These are phyloP conservation scores for Oreochromis aureus DNA, from an alignment of 2,113 vertebrate genomes.

Conservation along the genomic window DNA sequence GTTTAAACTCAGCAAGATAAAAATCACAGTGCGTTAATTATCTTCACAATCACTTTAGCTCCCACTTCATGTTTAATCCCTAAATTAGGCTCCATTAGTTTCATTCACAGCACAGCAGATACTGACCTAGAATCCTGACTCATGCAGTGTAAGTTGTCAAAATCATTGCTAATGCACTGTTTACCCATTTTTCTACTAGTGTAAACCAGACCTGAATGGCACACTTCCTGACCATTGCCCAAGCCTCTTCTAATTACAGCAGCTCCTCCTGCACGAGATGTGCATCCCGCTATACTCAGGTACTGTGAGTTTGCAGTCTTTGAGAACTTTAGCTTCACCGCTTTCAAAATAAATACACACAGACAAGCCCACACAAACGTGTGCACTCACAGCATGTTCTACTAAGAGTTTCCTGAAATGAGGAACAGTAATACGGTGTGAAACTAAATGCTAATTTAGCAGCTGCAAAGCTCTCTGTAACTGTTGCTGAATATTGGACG, in stretches of 20 bases:
- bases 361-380: background rate
- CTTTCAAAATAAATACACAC: background rate
- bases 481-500: background rate
- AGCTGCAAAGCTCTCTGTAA: conserved; percentile 5
- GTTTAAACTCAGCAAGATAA: conserved; percentile 20
- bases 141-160: conserved; percentile 14
- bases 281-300: conserved; percentile 12
- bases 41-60: conserved; percentile 35
- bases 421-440: background rate
- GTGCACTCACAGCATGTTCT: background rate
- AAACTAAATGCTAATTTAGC: conserved; percentile 27
- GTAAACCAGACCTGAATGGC: conserved; percentile 44
- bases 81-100: conserved; percentile 45
- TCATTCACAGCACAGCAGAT: conserved; percentile 11
- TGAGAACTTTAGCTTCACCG: background rate
- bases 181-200: conserved; percentile 16
- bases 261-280: conserved; percentile 4
- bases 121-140: conserved; percentile 24
- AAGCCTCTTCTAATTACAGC: conserved; percentile 20
- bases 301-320: background rate
- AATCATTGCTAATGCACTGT: conserved; percentile 39
- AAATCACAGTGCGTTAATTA: conserved; percentile 26
- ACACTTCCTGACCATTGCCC: conserved; percentile 14
- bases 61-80: conserved; percentile 36
- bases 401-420: background rate